phyloP scores from a whole-genome alignment of 2,113 vertebrate species.

The Nansenia antarctica region DNA sequence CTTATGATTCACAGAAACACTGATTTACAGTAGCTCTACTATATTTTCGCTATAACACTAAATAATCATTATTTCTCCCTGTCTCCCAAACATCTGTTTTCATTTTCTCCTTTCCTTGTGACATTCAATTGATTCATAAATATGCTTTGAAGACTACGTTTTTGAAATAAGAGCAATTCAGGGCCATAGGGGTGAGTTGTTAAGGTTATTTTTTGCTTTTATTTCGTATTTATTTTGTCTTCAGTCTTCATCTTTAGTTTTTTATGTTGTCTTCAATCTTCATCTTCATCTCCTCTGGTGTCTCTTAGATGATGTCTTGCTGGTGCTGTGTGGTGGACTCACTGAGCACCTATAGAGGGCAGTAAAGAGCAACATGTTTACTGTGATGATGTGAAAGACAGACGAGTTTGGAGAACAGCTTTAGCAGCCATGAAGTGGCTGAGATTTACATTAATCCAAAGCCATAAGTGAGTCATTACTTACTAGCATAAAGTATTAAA shows the following conservation, averaged over 20 bases:
- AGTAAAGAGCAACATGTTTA: not conserved
- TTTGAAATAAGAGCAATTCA: slow-evolving; percentile 3
- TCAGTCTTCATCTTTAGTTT: not conserved
- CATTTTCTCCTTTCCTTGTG: not conserved
- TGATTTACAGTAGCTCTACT: no score
- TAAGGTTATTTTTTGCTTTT: slow-evolving; percentile 22
- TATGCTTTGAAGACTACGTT: not conserved
- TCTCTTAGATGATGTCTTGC: slow-evolving; percentile 58
- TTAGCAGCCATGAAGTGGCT: no score
- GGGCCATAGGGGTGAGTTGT: not conserved
- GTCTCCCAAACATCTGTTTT: no score
- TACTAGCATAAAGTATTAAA: no score
- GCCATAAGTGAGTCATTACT: no score
- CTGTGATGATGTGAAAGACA: not conserved
- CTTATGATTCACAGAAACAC: not conserved
- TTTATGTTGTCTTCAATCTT: not conserved
- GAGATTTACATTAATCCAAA: no score
- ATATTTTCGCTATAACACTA: no score
- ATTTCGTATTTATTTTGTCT: not conserved
- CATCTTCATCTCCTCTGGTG: slow-evolving; percentile 2
- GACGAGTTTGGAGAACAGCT: no score
- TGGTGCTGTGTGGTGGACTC: slow-evolving; percentile 73
- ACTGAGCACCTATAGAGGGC: slow-evolving; percentile 61
- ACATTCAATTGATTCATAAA: not conserved
- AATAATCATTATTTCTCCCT: no score